phyloP scores from a whole-genome alignment of 2,113 vertebrate genomes.

The Anhinga anhinga region DNA sequence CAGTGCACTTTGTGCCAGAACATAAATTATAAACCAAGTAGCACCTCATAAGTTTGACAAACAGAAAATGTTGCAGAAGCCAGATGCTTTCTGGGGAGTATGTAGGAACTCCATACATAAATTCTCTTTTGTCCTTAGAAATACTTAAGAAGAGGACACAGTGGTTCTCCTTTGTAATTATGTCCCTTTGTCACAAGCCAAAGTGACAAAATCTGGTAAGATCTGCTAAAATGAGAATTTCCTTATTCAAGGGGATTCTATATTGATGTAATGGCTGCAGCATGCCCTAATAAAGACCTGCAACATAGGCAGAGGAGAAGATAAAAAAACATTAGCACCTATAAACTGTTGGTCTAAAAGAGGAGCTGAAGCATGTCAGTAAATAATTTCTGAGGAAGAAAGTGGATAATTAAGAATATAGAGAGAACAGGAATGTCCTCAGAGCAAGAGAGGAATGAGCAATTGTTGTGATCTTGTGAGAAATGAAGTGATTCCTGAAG shows the following conservation, averaged over 20 bases:
- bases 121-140: not conserved
- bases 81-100: not conserved
- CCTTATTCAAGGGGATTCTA: not conserved
- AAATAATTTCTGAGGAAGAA: not conserved
- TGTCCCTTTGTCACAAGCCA: not conserved
- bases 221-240: not conserved
- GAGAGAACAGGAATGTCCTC: not conserved
- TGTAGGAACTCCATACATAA: not conserved
- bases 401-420: not conserved
- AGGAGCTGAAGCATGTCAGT: not conserved
- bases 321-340: fast-evolving
- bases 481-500: not conserved
- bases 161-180: not conserved
- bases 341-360: not conserved
- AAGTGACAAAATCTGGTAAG: not conserved
- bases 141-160: not conserved
- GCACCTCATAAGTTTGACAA: conserved; percentile 34
- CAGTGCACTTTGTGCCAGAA: not conserved
- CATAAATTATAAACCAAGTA: conserved; percentile 30
- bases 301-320: not conserved
- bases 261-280: not conserved
- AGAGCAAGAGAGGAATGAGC: not conserved
- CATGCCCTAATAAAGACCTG: not conserved
- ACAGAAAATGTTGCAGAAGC: not conserved
- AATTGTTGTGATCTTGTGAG: not conserved